Conservation (phyloP, 2,113 vertebrate genomes). For the Tor tambroides region DNA sequence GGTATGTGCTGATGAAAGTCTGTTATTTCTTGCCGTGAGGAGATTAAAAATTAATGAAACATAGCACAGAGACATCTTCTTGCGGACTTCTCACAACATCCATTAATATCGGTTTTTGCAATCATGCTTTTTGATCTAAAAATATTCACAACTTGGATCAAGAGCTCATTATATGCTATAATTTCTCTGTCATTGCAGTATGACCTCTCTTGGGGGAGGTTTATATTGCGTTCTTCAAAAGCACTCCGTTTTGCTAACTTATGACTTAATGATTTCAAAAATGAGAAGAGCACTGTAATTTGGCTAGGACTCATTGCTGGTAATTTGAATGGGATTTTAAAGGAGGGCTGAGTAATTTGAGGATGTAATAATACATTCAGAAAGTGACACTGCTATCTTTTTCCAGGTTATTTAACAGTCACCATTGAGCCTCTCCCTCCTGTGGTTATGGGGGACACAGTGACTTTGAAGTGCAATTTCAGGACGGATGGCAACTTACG, state of each 20-base stretch:
- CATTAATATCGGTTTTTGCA: constrained; percentile 5
- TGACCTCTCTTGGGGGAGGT: neutral
- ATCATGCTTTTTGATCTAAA: constrained; percentile 18
- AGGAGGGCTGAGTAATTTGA: neutral
- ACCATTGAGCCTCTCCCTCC: constrained; percentile 89
- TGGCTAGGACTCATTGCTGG: neutral
- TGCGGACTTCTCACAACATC: constrained; percentile 1
- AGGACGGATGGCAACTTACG: constrained; percentile 90
- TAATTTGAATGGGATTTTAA: constrained; percentile 27
- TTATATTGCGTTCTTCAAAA: constrained; percentile 22
- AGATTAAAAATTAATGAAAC: constrained; percentile 29
- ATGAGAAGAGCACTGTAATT: constrained; percentile 2
- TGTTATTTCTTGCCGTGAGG: neutral
- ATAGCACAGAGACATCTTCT: neutral
- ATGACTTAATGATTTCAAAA: constrained; percentile 23
- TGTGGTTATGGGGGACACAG: constrained; percentile 90
- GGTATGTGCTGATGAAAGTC: neutral
- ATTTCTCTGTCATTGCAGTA: neutral
- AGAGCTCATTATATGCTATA: constrained; percentile 12
- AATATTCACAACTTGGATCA: constrained; percentile 7
- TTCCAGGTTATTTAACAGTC: constrained; percentile 87
- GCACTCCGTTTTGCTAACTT: neutral
- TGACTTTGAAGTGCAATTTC: constrained; percentile 95
- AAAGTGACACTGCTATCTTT: constrained; percentile 43
- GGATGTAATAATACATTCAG: constrained; percentile 26